A percentile compares a stretch with the other conserved stretches of the same genome.
These are phyloP conservation scores for Amitus sp. DNA, from an alignment of 2,888 invertebrate species.

Conservation along the genomic window DNA sequence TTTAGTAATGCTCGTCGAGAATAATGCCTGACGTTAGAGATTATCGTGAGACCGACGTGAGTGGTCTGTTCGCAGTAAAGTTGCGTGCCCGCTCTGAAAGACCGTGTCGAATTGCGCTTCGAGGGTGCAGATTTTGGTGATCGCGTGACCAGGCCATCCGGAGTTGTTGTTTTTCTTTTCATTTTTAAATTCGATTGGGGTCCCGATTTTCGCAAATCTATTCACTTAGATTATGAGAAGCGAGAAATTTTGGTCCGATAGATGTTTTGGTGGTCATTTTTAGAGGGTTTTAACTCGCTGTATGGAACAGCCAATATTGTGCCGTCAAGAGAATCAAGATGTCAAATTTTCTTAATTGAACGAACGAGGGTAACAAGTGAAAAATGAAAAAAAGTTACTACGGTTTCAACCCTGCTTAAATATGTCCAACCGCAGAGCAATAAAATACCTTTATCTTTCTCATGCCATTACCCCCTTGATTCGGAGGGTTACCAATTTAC, in stretches of 20 bases:
- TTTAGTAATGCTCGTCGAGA: conserved; percentile 28
- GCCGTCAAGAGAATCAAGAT: conserved; percentile 18
- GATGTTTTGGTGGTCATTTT: no score
- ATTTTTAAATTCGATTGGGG: neutral
- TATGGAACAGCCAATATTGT: conserved; percentile 24
- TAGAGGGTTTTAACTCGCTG: no score
- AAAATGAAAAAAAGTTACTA: conserved; percentile 21
- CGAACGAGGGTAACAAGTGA: conserved; percentile 14
- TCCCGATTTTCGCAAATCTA: neutral
- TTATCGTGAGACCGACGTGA: conserved; percentile 61
- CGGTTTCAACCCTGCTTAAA: conserved; percentile 54
- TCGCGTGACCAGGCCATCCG: no score
- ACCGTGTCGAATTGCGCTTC: conserved; percentile 52
- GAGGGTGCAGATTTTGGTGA: no score
- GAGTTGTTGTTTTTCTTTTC: neutral
- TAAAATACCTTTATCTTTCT: conserved; percentile 65
- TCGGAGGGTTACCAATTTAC: conserved; percentile 62
- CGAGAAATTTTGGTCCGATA: no score
- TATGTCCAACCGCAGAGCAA: conserved; percentile 60
- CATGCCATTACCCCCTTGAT: conserved; percentile 64
- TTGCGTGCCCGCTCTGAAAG: conserved; percentile 56
- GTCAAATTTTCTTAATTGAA: conserved; percentile 20
- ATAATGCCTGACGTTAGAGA: conserved; percentile 41
- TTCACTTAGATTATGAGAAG: no score
- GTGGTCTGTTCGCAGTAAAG: conserved; percentile 62